These are phyloP conservation scores for Drosophila mojavensis DNA, from an alignment of 1,140 invertebrate species.

Conservation along the genomic window DNA sequence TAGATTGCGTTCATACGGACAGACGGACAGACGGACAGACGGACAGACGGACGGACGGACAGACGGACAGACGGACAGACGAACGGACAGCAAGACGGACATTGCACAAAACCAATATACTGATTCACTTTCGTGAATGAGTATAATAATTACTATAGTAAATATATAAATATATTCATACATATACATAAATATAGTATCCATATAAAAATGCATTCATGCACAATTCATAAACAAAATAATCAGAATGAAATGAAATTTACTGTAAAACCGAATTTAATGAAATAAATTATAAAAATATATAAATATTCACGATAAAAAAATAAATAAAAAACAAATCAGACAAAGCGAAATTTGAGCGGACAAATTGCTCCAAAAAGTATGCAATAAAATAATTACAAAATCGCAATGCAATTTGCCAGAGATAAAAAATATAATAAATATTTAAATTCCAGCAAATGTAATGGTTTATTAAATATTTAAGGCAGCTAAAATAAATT, in stretches of 20 bases:
- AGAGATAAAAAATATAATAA: neutral
- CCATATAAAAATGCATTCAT: slow-evolving; percentile 3
- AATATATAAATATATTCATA: too few relatives aligned
- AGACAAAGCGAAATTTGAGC: neutral
- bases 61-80: too few relatives aligned
- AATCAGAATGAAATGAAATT: slow-evolving; percentile 13
- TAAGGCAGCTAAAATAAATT: neutral
- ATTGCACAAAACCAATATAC: too few relatives aligned
- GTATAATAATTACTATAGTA: neutral
- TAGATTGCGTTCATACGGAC: too few relatives aligned
- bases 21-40: too few relatives aligned
- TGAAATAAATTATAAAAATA: neutral
- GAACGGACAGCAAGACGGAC: too few relatives aligned
- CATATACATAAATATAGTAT: too few relatives aligned
- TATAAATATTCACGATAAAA: neutral
- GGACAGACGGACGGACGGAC: too few relatives aligned
- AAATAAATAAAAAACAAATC: slow-evolving; percentile 1
- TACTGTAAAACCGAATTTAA: neutral
- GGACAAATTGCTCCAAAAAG: slow-evolving; percentile 28
- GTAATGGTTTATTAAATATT: neutral
- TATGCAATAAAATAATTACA: slow-evolving; percentile 8
- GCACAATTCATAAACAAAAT: neutral
- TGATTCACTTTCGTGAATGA: too few relatives aligned
- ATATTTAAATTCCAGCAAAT: neutral
- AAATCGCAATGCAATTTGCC: slow-evolving; percentile 9